A percentile compares a stretch with the other conserved stretches of the same genome.
phyloP scores from a whole-genome alignment of 2,797 vertebrate genomes.

The Brotula barbata region DNA sequence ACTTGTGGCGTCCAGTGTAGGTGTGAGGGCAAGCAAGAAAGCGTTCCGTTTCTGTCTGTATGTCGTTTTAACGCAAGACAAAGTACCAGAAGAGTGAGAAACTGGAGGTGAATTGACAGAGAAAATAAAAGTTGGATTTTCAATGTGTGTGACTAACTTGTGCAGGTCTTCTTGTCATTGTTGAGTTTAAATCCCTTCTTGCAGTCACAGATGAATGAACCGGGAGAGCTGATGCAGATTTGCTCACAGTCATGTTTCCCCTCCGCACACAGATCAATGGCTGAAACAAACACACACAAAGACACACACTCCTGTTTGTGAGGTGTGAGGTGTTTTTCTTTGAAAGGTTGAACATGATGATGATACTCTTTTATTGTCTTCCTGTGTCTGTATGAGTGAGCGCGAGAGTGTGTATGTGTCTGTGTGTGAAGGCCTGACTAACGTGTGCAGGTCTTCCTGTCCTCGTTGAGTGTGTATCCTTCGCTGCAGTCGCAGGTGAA shows the following conservation, averaged over 20 bases:
- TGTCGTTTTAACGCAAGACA: no score
- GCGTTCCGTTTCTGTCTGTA: neutral
- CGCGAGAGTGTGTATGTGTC: neutral
- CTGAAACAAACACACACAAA: conserved; percentile 66
- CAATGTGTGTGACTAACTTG: conserved; percentile 55
- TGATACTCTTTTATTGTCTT: neutral
- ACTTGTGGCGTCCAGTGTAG: no score
- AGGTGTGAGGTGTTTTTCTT: conserved; percentile 44
- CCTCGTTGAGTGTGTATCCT: conserved; percentile 80
- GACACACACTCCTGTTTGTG: conserved; percentile 43
- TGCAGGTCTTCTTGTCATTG: conserved; percentile 75
- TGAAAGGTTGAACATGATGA: neutral
- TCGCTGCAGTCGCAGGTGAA: conserved; percentile 75
- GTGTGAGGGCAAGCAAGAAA: neutral
- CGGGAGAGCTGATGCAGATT: conserved; percentile 79
- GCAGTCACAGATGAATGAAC: conserved; percentile 83
- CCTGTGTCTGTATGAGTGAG: neutral
- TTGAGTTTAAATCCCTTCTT: conserved; percentile 83
- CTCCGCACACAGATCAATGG: conserved; percentile 82
- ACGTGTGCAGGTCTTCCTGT: conserved; percentile 84
- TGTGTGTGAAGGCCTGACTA: conserved; percentile 38
- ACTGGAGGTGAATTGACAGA: no score
- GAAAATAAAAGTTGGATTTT: neutral
- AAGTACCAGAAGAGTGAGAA: no score
- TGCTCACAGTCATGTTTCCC: conserved; percentile 88